Evolutionary conservation across 2,888 invertebrate genomes (phyloP), one percentile per base, ranked within the genome.

Genomic region (Trachelus troglodyta): DNA sequence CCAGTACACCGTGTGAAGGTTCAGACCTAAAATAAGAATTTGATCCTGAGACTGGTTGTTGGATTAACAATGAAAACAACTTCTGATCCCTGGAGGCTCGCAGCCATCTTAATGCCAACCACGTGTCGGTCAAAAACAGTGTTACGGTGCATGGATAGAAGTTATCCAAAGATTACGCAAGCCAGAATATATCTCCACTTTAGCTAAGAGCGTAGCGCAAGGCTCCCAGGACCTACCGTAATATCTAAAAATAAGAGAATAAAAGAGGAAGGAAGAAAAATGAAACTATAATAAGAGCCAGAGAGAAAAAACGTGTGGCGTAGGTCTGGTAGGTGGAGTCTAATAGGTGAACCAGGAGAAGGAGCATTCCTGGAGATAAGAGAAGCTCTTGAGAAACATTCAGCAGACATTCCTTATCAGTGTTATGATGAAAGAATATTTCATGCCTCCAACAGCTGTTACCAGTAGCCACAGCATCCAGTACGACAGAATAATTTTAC

Each of bases 51-150:
- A 56, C 56, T 56, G 23, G 56, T 9, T 23, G 56, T 56, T 56
- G 23, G 56, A 56, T 56, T 56, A 56, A 23, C 56, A 56, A 56
- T 56, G 9, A 69, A 80, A 78, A 77, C 69, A 75, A 71, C 71
- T 68, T n/a, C n/a, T 37, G 75, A 80, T 79, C 74, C 71, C 73
- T 68, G 56, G 71, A 74, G 76, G 80, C 78, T 75, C 77, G 79
- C 74, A 76, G 78, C 37, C 74, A 31, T 37, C n/a, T 74, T 83
- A 83, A 83, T 82, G 78, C 80, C 76, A 77, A 73, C 81, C 82
- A 83, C 80, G 81, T 83, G 83, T 78, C 73, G 74, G 83, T 80
- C 80, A 83, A 77, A 77, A 11, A 4, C 40, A 56, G 73, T 68
- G 56, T 75, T 75, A 81, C 79, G 23, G 56, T 23, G 23, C 82